These are phyloP conservation scores for Amphimallon solstitiale DNA, from an alignment of 2,888 invertebrate species.

Conservation along the genomic window DNA sequence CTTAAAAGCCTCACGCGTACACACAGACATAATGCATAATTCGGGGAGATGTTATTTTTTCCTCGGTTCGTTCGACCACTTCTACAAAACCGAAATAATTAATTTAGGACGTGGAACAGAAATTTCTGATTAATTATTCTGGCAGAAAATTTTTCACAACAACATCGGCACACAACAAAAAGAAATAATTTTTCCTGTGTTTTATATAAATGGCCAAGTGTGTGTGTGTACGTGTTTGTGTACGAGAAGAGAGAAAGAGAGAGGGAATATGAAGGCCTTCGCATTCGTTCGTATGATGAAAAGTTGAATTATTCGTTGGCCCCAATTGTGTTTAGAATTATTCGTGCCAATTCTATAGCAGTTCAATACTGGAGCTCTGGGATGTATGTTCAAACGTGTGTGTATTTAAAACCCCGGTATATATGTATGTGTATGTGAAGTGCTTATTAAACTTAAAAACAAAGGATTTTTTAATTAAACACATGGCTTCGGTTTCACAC, in stretches of 20 bases:
- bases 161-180: conserved; percentile 25
- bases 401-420: conserved; percentile 51
- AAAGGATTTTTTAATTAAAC: conserved; percentile 65
- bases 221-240: conserved; percentile 28
- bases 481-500: conserved; percentile 62
- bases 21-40: not conserved
- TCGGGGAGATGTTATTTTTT: not conserved
- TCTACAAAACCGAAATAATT: conserved; percentile 30
- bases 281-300: conserved; percentile 43
- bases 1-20: not conserved
- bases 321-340: conserved; percentile 58
- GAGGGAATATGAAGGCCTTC: conserved; percentile 44
- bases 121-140: conserved; percentile 39
- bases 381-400: not conserved
- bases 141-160: conserved; percentile 33
- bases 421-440: conserved; percentile 52
- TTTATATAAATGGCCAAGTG: not conserved
- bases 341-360: conserved; percentile 57
- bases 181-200: conserved; percentile 28
- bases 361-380: conserved; percentile 49
- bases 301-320: conserved; percentile 55
- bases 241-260: conserved; percentile 27
- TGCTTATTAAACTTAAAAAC: conserved; percentile 64
- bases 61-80: no score
- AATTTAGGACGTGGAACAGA: conserved; percentile 34